Base-by-base conservation (phyloP, 2,888 invertebrate genomes). In the Osmoderma eremita region DNA sequence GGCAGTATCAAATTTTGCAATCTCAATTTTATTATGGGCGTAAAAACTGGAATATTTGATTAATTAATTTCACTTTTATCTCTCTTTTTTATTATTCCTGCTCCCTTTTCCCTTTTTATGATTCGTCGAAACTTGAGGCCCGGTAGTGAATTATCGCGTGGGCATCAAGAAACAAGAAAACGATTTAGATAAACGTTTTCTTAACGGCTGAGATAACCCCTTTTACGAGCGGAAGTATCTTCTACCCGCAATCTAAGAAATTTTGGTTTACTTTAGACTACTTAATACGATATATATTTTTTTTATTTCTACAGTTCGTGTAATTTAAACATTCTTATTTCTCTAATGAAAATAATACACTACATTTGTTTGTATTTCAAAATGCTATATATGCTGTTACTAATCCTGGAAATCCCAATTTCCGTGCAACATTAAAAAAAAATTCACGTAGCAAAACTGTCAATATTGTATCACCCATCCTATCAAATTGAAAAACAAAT, bases 1-100 rank as follows among this genome's bases (percentile, higher is more conserved):
- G 56, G 53, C 15, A 58, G 45, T 58, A 45, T 45, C 58, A 61
- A 58, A 61, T 61, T 61, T 61, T 61, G 58, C 58, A 61, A 61
- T 61, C 58, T 45, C 45, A 61, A 61, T 61, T 61, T 61, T 61
- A 61, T 61, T 53, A 38, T 30, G 45, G 15, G 12, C 58, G 15
- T 36, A 45, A 61, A 61, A 24, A 48, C 30, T 15, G 45, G 45
- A 61, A 61, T 61, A 61, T 61, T 61, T 61, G 45, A 61, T 61
- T 48, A 61, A 61, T 61, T 61, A 61, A 61, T 61, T 61, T 61
- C 45, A 12, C 58, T 61, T 61, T 61, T 61, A 61, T 45, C 45
- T 61, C 45, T 36, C 42, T 36, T 61, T 58, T 58, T 58, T 61
- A 61, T 48, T 45, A 61, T 61, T 30, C 45, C 50, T 51, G 4